Evolutionary conservation across 2,113 vertebrate species (phyloP).

Genomic region (Hypanus sabinus): DNA sequence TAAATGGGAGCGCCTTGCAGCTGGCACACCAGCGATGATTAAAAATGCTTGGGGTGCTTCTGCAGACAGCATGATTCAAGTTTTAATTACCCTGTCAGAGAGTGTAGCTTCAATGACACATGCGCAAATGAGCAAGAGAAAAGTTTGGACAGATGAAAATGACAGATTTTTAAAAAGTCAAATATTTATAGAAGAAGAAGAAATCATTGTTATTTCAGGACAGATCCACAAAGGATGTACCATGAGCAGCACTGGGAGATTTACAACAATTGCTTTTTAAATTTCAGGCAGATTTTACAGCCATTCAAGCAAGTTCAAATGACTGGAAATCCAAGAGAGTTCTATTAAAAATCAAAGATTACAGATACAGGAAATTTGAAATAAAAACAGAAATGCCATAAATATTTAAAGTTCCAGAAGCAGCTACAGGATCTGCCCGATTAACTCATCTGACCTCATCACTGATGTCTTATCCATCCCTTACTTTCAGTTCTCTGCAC

Average conservation of each 20-base stretch:
- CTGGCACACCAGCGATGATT: conserved; percentile 16
- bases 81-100: conserved; percentile 5
- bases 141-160: conserved; percentile 12
- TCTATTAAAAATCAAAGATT: too few species aligned
- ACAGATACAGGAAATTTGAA: too few species aligned
- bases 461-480: too few species aligned
- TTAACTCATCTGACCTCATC: too few species aligned
- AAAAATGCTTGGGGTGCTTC: conserved; percentile 20
- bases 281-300: not conserved
- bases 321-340: not conserved
- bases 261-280: conserved; percentile 8
- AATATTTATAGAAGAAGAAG: not conserved
- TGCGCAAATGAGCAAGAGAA: not conserved
- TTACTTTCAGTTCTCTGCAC: too few species aligned
- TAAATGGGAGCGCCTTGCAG: conserved; percentile 13
- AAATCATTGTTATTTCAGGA: not conserved
- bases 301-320: not conserved
- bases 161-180: conserved; percentile 18
- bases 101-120: conserved; percentile 17
- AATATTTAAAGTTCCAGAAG: too few species aligned
- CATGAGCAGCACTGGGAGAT: not conserved
- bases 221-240: not conserved
- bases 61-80: conserved; percentile 8
- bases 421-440: too few species aligned
- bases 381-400: too few species aligned